Conservation (phyloP, 2,888 invertebrate genomes). For the Troglohyphantes excavatus region DNA sequence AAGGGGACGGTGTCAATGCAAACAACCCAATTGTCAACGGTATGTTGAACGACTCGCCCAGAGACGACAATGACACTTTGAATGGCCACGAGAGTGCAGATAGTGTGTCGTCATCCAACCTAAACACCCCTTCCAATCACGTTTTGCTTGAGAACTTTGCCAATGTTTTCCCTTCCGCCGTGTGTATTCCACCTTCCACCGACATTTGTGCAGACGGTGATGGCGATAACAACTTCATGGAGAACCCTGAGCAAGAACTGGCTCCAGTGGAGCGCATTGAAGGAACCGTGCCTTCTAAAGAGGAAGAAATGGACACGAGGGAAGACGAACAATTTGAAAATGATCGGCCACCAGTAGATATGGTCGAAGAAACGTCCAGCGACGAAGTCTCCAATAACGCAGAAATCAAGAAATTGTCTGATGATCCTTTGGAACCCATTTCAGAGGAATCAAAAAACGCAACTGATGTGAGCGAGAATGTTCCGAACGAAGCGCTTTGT, state of each 20-base stretch:
- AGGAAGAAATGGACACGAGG: constrained; percentile 44
- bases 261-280: not conserved
- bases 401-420: not conserved
- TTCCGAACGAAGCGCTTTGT: not conserved
- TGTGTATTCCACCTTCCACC: constrained; percentile 67
- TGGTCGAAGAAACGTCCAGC: not conserved
- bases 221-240: constrained; percentile 55
- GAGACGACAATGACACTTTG: constrained; percentile 57
- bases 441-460: not conserved
- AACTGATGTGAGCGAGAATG: constrained; percentile 28
- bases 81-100: constrained; percentile 61
- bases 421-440: not conserved
- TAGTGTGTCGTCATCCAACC: constrained; percentile 53
- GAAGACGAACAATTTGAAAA: constrained; percentile 2
- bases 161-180: constrained; percentile 79
- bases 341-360: not conserved
- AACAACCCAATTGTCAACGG: constrained; percentile 72
- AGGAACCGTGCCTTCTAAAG: not conserved
- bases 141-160: constrained; percentile 79
- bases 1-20: constrained; percentile 43
- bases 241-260: constrained; percentile 20
- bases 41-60: constrained; percentile 51
- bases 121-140: constrained; percentile 66
- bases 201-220: constrained; percentile 62
- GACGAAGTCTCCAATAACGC: not conserved